Evolutionary conservation across 2,888 invertebrate genomes (phyloP), one percentile per base, ranked within the genome.

Genomic region (Ectobius pallidus): DNA sequence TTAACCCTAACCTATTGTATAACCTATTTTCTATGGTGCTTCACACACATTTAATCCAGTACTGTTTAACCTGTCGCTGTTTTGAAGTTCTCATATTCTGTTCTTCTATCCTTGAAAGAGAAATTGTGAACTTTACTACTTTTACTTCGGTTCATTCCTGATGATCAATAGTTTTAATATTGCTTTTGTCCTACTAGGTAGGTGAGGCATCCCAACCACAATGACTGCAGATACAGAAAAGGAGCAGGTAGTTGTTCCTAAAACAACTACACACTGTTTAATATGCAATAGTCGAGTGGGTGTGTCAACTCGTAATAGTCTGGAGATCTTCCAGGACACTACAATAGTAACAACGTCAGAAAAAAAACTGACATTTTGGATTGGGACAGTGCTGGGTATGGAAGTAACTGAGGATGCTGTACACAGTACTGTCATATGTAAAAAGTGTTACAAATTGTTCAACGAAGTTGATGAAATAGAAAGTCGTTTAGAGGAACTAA

Each of bases 401-500:
- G 83, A 85, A 1, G 77, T 91, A 0, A 82, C 81, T 7, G 85
- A 87, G 77, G 84, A 86, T 1, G 82, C 80, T 46, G 85, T 85
- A 0, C 89, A 89, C 69, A 80, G 79, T 73, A 77, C 78, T 63
- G 78, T 80, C 20, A 79, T 92, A 2, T 93, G 92, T 80, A 89
- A 88, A 79, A 91, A 90, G 77, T 93, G 92, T 80, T 87, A 85
- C 77, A 88, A 88, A 79, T 79, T 86, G 7, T 86, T 90, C 65
- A 83, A 86, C 22, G 91, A 92, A 81, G 82, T 84, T 73, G 81
- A 81, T 73, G 80, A 80, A 73, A 75, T 80, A 55, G 80, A 80
- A 72, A 78, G 78, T 78, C 78, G 86, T 80, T 70, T 87, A 72
- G 79, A 80, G 4, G 85, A 87, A 77, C 82, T 88, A 11, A 88